Base-by-base conservation (phyloP, 2,888 invertebrate species). In the Plebejus argus region DNA sequence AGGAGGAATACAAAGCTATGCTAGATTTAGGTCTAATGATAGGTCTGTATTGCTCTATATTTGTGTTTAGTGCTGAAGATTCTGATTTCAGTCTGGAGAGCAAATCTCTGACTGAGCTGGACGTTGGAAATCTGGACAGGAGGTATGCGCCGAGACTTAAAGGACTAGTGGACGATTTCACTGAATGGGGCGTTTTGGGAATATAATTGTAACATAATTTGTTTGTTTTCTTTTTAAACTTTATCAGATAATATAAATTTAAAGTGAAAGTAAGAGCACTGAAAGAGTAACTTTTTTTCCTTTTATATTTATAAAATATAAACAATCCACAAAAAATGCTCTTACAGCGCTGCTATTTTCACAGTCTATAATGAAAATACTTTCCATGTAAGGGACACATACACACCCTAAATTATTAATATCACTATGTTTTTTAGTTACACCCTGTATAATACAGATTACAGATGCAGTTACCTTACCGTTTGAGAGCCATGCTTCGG, bases 1-100 rank as follows among this genome's bases (percentile, higher is more conserved):
- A 91, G 12, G 82, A 76, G 15, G 79, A 85, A 33, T 90, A 82
- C 7, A 79, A 78, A 3, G 83, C 86, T 0, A 84, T 86, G 53
- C 78, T 88, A 49, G 86, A 88, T 78, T 87, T 83, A 78, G 91
- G 89, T 10, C 70, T 90, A 0, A 82, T 86, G 76, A 79, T 81
- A 2, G 79, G 82, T 2, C 5, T 88, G 0, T 78, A 82, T 15
- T 78, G 84, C n/a, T 79, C 85, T 5, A 86, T 86, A 0, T 86
- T 90, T 61, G 78, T 86, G 10, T 90, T 87, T 79, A 83, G 84
- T 0, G 78, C 80, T 0, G 86, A 86, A 12, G 70, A 70, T 70
- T 39, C 35, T 7, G 45, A 8, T 12, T 45, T 72, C n/a, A 23
- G 45, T 45, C 20, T 72, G 20, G 45, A 39, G n/a, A 45, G n/a